Evolutionary conservation across 2,113 vertebrate species (phyloP), one percentile per base, ranked within the genome.

Genomic region (Vulpes lagopus): DNA sequence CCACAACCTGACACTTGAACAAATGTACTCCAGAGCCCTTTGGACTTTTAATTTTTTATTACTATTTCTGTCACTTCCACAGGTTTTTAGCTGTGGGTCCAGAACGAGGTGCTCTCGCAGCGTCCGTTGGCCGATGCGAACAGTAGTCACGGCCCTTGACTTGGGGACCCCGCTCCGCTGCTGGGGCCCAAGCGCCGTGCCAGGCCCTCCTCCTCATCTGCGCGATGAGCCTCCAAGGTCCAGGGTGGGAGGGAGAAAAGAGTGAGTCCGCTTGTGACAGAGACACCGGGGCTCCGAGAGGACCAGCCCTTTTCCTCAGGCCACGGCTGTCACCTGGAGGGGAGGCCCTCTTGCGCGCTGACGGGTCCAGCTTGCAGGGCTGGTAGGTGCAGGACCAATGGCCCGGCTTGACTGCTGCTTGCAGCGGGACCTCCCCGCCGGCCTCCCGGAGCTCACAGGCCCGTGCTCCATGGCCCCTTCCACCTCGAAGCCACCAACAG

Each of bases 101-200:
- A 32, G 69, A 85, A 49, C 38, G 8, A 71, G 76, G 15, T 2
- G 10, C n/a, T 51, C 4, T 3, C 1, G 43, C 15, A 25, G 59
- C 57, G 57, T 38, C 51, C 22, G 16, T 43, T 92, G 62, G 14
- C 22, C 17, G 22, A 12, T 10, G 19, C 8, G 7, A 81, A 25
- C 1, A 35, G 6, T 20, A 1, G 11, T 2, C 14, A 15, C 0
- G 0, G 2, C 53, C 62, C 11, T 17, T 64, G 9, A 9, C 5
- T 43, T 67, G 19, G 32, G 51, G 49, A 3, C 11, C 43, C 67
- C 30, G 22, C 12, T 71, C 25, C 11, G 19, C n/a, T 32, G 1
- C 10, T 11, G 69, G 20, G 1, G 23, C 4, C 0, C 8, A 16
- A 87, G 14, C 12, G 7, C 9, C 8, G 2, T 1, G 38, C 22